These are phyloP conservation scores for Hyles lineata DNA, from an alignment of 2,888 invertebrate species.

Conservation along the genomic window DNA sequence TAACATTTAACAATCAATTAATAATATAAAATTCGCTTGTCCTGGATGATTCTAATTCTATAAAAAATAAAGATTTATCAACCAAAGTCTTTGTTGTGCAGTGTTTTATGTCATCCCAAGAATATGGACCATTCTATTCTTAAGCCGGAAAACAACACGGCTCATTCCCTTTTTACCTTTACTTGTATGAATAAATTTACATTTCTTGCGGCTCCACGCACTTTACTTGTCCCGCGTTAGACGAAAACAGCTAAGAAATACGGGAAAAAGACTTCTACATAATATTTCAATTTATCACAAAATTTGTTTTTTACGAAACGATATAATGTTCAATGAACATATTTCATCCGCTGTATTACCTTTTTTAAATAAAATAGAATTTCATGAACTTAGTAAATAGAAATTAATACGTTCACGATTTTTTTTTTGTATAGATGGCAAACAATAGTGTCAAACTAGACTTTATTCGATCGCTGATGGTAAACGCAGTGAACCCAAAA, in stretches of 20 bases:
- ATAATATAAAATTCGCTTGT: too few species aligned
- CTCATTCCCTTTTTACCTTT: not conserved
- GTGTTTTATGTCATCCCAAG: not conserved
- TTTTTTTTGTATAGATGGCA: too few species aligned
- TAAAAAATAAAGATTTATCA: too few species aligned
- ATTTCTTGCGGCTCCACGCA: slow-evolving; percentile 1
- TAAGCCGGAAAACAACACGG: slow-evolving; percentile 6
- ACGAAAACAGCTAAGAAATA: not conserved
- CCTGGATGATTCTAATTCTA: too few species aligned
- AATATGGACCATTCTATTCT: not conserved
- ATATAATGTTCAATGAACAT: not conserved
- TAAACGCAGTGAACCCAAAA: too few species aligned
- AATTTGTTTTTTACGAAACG: not conserved
- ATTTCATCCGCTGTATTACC: too few species aligned
- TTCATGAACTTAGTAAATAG: too few species aligned
- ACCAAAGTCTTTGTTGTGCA: not conserved
- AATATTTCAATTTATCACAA: not conserved
- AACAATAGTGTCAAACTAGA: too few species aligned
- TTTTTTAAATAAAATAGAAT: too few species aligned
- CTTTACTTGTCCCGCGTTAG: not conserved
- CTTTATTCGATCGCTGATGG: too few species aligned
- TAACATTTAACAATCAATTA: too few species aligned
- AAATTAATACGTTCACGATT: too few species aligned
- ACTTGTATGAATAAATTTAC: slow-evolving; percentile 6
- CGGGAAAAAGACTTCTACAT: not conserved